These are phyloP conservation scores for Meloidogyne chitwoodi DNA, from an alignment of 1,140 invertebrate genomes.

Conservation along the genomic window DNA sequence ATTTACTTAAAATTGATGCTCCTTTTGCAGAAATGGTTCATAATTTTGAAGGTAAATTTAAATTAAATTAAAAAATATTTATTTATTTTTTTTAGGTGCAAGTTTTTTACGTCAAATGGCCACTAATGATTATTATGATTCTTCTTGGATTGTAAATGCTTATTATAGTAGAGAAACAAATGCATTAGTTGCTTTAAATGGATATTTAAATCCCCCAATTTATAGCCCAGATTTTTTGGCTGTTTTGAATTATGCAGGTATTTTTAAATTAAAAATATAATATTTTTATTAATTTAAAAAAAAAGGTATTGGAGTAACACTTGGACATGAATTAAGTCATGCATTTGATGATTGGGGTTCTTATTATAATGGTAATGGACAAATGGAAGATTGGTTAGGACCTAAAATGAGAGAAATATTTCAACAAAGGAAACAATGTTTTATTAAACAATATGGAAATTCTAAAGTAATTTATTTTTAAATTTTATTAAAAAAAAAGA, in stretches of 20 bases:
- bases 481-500: not conserved
- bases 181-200: not conserved
- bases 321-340: not conserved
- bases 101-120: not conserved
- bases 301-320: not conserved
- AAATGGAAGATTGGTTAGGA: not conserved
- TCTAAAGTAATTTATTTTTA: not conserved
- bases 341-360: conserved; percentile 2
- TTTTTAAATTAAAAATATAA: too few species aligned
- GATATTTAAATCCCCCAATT: not conserved
- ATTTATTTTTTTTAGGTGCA: not conserved
- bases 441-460: not conserved
- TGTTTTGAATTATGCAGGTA: not conserved
- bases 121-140: not conserved
- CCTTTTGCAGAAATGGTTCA: not conserved
- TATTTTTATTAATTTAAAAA: not conserved
- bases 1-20: not conserved
- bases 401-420: not conserved
- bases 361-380: not conserved
- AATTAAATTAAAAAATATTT: not conserved
- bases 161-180: not conserved
- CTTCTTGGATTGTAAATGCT: not conserved
- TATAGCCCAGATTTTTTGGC: not conserved
- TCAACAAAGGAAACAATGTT: not conserved
- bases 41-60: not conserved